Base-by-base conservation (phyloP, 2,113 vertebrate genomes). In the Nerophis ophidion region DNA sequence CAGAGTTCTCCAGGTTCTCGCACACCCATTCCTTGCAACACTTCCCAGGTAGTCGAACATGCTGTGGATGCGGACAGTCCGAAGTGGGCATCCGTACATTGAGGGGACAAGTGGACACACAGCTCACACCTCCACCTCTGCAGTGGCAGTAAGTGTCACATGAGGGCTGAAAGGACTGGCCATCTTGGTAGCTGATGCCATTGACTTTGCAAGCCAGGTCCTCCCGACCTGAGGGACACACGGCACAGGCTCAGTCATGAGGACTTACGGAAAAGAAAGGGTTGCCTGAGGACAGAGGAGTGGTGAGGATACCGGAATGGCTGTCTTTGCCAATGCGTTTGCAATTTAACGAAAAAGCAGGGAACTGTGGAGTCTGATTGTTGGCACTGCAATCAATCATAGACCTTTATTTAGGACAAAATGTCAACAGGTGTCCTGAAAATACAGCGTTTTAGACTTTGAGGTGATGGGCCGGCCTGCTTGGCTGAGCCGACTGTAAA, bases 11-110 rank as follows among this genome's bases (percentile, higher is more conserved):
- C 54, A 74, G 74, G 62, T 77, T 82, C 49, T 93, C 90, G 1
- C 96, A 98, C 81, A 95, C 84, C 96, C 96, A 98, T 73, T 95
- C 92, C 0, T 88, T 92, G 66, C 96, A 98, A 90, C 96, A 98
- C 67, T 91, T 92, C 12, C 95, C 95, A 0, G 91, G 93, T 2
- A 93, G 65, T 40, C 88, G 87, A 4, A 96, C 60, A 0, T 80
- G 84, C 42, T 83, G 88, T 0, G 96, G 96, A 61, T 86, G 46
- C 15, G 93, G 95, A 56, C 96, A 98, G 75, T 97, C 93, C 0
- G 90, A 77, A 40, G 83, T 91, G 71, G 95, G 93, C 61, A 93
- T 88, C 33, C 83, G 90, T 1, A 84, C 40, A 0, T 88, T 87
- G 71, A 94, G 78, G 2, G 86, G 89, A 84, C 96, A 98, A 0